Evolutionary conservation across 35 echinoderm and acorn worm species (phyloP), one percentile per base, ranked within the genome.

Genomic region (Lytechinus pictus): DNA sequence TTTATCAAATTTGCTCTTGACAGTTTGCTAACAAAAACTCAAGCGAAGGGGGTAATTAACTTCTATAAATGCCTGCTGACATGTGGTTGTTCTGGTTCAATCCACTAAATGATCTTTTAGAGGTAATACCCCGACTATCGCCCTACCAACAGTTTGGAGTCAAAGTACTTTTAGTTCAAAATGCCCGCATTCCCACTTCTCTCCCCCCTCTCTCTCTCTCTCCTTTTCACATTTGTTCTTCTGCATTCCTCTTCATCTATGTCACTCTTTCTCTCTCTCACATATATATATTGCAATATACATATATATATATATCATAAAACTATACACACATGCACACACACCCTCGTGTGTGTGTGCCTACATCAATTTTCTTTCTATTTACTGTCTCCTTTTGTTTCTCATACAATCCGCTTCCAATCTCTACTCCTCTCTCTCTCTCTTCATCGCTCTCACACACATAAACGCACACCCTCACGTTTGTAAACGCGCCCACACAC

Each of bases 1-100:
- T 93, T 93, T 57, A 57, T 93, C 92, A 93, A 55, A 57, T 93
- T 57, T 58, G 33, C 88, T 54, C 54, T 10, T 93, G 92, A 93
- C 92, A 93, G 92, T 93, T 93, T 93, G 52, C 92, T 93, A 57
- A 93, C 92, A 93, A 93, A 90, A 93, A 93, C 92, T 93, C 92
- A 9, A 93, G 0, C 92, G 92, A 93, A 55, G 92, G 57, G 92
- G 92, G 92, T 93, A 93, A 93, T 93, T 93, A 93, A 93, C 92
- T 93, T 93, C 53, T 93, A 93, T 93, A 93, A 93, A 93, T 93
- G 54, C 92, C 54, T 19, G 21, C 5, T 93, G 92, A 93, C 92
- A 93, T 93, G 92, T 55, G 92, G 88, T 90, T 52, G 88, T 90
- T 52, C 88, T 28, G 27, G 92, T 93, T 93, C 92, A 54, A n/a